Conservation (phyloP, 2,113 vertebrate species). For the Alligator sinensis region DNA sequence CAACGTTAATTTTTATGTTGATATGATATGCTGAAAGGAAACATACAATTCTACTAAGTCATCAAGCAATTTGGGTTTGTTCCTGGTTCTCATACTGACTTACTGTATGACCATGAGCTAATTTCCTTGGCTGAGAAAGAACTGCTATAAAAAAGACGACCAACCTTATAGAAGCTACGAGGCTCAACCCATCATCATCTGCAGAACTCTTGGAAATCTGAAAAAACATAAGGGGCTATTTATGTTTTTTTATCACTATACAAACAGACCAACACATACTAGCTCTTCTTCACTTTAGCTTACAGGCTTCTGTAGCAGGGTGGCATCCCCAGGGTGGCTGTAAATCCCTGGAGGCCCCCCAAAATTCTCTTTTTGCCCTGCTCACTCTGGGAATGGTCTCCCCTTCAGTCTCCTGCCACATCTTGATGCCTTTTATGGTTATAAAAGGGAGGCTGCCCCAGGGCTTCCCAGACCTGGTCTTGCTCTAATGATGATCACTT, state of each 20-base stretch:
- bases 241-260: background rate
- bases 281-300: slow-evolving; percentile 14
- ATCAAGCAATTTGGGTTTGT: background rate
- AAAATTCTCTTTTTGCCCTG: no score
- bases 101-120: background rate
- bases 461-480: no score
- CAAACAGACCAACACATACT: background rate
- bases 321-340: no score
- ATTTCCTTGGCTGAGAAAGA: background rate
- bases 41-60: background rate
- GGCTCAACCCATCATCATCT: background rate
- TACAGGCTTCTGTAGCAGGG: background rate
- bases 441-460: no score
- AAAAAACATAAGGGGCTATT: background rate
- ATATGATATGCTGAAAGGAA: background rate
- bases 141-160: background rate
- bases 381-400: no score
- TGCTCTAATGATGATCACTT: no score
- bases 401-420: no score
- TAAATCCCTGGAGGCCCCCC: no score
- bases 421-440: no score
- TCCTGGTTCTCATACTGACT: background rate
- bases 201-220: background rate
- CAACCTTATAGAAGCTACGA: rapidly evolving
- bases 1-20: background rate